phyloP scores from a whole-genome alignment of 92 coral and sea anemone genomes.

The Epizoanthus scotinus region DNA sequence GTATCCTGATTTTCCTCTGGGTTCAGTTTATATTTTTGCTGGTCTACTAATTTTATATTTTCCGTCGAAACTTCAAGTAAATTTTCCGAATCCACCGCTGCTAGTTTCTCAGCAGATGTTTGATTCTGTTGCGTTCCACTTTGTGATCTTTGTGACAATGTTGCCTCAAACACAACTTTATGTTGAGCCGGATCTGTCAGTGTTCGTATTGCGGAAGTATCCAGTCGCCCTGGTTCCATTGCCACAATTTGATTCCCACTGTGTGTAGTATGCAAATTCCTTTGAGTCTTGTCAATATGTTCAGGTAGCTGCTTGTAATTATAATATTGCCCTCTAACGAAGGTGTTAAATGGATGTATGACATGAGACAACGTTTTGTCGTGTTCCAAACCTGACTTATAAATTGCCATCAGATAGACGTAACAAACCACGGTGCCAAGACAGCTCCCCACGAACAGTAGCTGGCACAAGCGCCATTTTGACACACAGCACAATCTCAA shows the following conservation, averaged over 20 bases:
- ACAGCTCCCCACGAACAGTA: conserved; percentile 2
- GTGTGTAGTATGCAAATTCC: background rate
- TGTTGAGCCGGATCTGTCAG: no score
- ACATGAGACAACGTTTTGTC: background rate
- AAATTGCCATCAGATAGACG: conserved; percentile 7
- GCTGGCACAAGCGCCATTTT: conserved; percentile 36
- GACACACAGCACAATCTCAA: background rate
- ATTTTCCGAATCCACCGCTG: background rate
- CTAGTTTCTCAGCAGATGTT: background rate
- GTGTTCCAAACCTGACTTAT: background rate
- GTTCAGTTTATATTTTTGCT: background rate
- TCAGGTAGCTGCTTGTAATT: background rate
- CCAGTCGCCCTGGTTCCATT: background rate
- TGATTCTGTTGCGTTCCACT: background rate
- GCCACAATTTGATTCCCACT: background rate
- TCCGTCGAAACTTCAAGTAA: background rate
- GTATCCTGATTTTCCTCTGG: background rate
- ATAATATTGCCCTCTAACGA: background rate
- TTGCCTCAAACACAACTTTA: no score
- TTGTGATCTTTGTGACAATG: no score
- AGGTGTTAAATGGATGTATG: background rate
- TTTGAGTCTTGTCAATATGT: background rate
- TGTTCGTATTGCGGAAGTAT: background rate
- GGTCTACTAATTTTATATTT: background rate
- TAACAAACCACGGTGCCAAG: conserved; percentile 13